phyloP scores from a whole-genome alignment of 2,888 invertebrate genomes.

The Stenoptilia bipunctidactyla region DNA sequence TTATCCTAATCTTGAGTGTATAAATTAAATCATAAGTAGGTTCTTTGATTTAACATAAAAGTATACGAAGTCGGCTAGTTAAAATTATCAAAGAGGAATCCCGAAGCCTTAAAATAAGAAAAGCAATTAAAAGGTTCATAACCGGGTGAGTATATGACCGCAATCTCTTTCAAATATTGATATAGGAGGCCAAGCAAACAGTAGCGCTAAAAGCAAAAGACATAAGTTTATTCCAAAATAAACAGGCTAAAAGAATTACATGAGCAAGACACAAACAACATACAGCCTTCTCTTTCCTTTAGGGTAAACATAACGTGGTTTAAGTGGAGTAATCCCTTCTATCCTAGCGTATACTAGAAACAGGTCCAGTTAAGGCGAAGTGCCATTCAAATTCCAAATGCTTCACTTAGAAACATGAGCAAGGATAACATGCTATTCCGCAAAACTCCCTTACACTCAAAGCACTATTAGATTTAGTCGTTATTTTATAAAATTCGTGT shows the following conservation, averaged over 20 bases:
- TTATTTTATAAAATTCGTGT: too few relatives aligned
- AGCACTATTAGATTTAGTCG: too few relatives aligned
- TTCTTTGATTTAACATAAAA: too few relatives aligned
- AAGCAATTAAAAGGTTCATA: slow-evolving; percentile 59
- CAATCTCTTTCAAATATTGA: slow-evolving; percentile 56
- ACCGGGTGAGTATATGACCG: slow-evolving; percentile 48
- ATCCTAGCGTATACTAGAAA: slow-evolving; percentile 31
- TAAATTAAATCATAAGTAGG: too few relatives aligned
- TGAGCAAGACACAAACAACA: slow-evolving; percentile 47
- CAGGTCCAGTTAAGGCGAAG: slow-evolving; percentile 45
- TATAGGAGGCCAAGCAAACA: slow-evolving; percentile 54
- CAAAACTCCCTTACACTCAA: background rate
- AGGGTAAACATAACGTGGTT: slow-evolving; percentile 44
- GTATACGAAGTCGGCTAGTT: slow-evolving; percentile 24
- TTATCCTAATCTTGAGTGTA: too few relatives aligned
- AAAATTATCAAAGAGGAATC: slow-evolving; percentile 47
- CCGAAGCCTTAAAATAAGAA: slow-evolving; percentile 54
- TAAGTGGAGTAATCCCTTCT: slow-evolving; percentile 56
- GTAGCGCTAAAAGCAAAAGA: slow-evolving; percentile 63
- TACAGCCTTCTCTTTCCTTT: slow-evolving; percentile 29
- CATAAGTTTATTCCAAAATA: slow-evolving; percentile 63
- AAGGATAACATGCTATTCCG: slow-evolving; percentile 24
- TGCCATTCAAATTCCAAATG: slow-evolving; percentile 46
- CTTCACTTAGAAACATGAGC: slow-evolving; percentile 43
- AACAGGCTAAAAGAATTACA: slow-evolving; percentile 61